Percentiles rank a stretch among this genome's conserved stretches.
phyloP scores from a whole-genome alignment of 2,797 vertebrate species.

The Odontamblyopus lacepedii region DNA sequence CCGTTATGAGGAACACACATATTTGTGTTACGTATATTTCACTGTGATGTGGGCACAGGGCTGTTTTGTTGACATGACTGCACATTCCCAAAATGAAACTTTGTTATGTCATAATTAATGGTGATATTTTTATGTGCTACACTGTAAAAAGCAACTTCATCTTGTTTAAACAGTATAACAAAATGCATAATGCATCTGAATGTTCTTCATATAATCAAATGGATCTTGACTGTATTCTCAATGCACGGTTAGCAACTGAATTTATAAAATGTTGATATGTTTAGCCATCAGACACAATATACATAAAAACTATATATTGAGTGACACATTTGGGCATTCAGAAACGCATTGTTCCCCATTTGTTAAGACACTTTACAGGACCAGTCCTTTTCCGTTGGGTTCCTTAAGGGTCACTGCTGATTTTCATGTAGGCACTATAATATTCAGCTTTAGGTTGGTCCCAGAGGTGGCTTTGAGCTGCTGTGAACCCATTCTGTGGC shows the following conservation, averaged over 20 bases:
- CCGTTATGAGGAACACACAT: conserved; percentile 51
- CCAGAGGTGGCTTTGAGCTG: conserved; percentile 63
- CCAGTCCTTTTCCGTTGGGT: conserved; percentile 35
- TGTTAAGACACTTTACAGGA: conserved; percentile 32
- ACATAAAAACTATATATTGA: no score
- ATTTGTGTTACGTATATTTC: conserved; percentile 61
- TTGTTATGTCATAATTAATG: background rate
- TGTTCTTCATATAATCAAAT: no score
- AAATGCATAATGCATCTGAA: no score
- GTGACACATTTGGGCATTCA: no score
- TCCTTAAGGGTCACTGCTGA: conserved; percentile 69
- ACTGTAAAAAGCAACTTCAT: no score
- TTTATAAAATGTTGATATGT: no score
- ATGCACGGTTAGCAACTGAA: background rate
- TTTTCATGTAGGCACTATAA: conserved; percentile 59
- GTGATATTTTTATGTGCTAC: background rate
- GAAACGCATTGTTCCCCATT: background rate
- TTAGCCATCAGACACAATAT: no score
- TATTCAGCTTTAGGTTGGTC: conserved; percentile 66
- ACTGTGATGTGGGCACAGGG: conserved; percentile 34
- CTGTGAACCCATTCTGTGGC: conserved; percentile 58
- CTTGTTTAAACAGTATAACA: no score
- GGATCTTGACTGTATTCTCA: background rate
- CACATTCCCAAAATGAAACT: background rate
- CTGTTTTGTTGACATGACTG: conserved; percentile 29